Evolutionary conservation across 2,888 invertebrate genomes (phyloP), one percentile per base, ranked within the genome.

Genomic region (Cantharis lateralis): DNA sequence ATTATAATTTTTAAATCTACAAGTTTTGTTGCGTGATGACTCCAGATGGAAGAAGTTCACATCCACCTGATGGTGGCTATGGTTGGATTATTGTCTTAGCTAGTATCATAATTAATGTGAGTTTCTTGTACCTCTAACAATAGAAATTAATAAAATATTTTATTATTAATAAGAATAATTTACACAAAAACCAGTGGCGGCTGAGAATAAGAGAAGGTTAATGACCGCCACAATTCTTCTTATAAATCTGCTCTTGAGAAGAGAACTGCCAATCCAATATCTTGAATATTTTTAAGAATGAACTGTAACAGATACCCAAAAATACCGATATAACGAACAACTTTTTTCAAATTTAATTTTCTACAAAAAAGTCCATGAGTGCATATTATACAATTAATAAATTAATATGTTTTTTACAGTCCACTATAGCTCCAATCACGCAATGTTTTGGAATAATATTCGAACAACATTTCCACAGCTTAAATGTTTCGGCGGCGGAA

Each of bases 21-120:
- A 48, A 48, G 48, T 48, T 48, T 48, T n/a, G 48, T 48, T 48
- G n/a, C 5, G n/a, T 2, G 48, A 48, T 48, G 48, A n/a, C 48
- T n/a, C 48, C 48, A 2, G 18, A 62, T 13, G 18, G 11, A 13
- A 74, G 70, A 66, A 68, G 26, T 70, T 28, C 62, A 24, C 15
- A 48, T 73, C 84, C 86, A 20, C 89, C 88, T 1, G 90, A 90
- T 80, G 89, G 89, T 26, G 90, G 90, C 26, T 90, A 90, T 85
- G 90, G 90, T 20, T 90, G 90, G 90, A 82, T 89, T 61, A 85
- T 90, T 62, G 87, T 90, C 28, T 79, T 85, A 11, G 88, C 88
- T 13, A 87, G 87, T 66, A 86, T 88, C 28, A 81, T 89, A 72
- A 87, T 87, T 75, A 89, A 89, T 82, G 89, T 89, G 84, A 88